Conservation (phyloP, 2,888 invertebrate genomes). For the Caenorhabditis parvicauda region DNA sequence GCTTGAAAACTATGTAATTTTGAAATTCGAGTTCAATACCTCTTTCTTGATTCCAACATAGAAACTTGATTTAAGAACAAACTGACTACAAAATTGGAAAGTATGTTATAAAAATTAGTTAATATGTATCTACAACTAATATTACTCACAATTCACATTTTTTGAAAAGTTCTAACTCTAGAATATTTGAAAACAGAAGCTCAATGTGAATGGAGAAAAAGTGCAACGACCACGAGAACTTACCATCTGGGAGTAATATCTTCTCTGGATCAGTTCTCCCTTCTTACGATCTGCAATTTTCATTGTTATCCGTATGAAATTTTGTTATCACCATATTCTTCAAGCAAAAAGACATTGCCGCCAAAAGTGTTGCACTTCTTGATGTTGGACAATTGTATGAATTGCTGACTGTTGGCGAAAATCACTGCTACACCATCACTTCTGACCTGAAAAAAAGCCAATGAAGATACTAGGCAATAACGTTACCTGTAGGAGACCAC, state of each 20-base stretch:
- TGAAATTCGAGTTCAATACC: no score
- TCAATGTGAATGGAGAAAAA: background rate
- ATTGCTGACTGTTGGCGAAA: slow-evolving; percentile 99
- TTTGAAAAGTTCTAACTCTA: no score
- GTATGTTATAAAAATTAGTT: background rate
- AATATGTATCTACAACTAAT: background rate
- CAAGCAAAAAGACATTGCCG: slow-evolving; percentile 96
- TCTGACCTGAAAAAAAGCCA: slow-evolving; percentile 70
- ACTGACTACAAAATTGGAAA: background rate
- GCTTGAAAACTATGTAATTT: no score
- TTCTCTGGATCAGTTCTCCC: slow-evolving; percentile 89
- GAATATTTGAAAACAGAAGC: no score
- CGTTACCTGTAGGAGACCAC: slow-evolving; percentile 67
- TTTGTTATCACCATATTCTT: slow-evolving; percentile 90
- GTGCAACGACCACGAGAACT: slow-evolving; percentile 64
- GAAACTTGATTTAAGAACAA: no score
- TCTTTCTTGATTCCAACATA: no score
- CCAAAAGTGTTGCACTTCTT: slow-evolving; percentile 99
- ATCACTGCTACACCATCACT: slow-evolving; percentile 98
- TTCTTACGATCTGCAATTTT: slow-evolving; percentile 88
- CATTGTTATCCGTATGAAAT: background rate
- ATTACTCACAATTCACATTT: background rate
- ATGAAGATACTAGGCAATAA: background rate
- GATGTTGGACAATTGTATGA: slow-evolving; percentile 97
- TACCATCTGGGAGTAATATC: slow-evolving; percentile 97